A percentile compares a stretch with the other conserved stretches of the same genome.
phyloP scores from a whole-genome alignment of 2,797 vertebrate species.

The Ataeniobius toweri region DNA sequence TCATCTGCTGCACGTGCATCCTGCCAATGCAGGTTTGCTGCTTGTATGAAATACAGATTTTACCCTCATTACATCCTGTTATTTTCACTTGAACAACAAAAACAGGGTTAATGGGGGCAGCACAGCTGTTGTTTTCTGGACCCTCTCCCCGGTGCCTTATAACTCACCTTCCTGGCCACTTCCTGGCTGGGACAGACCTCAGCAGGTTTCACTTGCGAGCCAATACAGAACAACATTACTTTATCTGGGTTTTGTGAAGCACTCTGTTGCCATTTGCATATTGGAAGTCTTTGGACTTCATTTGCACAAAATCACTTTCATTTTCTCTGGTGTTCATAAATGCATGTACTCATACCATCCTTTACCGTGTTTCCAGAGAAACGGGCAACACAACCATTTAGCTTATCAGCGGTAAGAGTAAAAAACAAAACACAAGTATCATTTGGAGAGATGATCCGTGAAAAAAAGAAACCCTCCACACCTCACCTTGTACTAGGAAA shows the following conservation, averaged over 20 bases:
- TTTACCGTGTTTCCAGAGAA: background rate
- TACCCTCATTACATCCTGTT: background rate
- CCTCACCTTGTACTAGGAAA: background rate
- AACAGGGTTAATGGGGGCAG: too few relatives aligned
- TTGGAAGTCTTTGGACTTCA: background rate
- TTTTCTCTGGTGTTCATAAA: background rate
- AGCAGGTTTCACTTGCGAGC: too few relatives aligned
- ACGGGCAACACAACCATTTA: background rate
- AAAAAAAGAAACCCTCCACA: background rate
- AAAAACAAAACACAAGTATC: background rate
- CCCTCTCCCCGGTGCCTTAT: background rate
- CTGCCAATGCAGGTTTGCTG: background rate
- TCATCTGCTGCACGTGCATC: background rate
- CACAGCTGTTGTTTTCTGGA: background rate
- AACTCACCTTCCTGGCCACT: background rate
- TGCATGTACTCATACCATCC: background rate
- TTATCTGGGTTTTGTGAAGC: background rate
- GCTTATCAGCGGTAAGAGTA: background rate
- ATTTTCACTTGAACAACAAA: background rate
- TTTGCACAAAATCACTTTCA: background rate
- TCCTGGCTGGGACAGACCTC: too few relatives aligned
- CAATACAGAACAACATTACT: background rate
- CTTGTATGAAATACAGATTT: background rate
- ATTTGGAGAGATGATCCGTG: background rate
- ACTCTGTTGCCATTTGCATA: background rate